phyloP scores from a whole-genome alignment of 1,140 invertebrate species.

The Phortica variegata region DNA sequence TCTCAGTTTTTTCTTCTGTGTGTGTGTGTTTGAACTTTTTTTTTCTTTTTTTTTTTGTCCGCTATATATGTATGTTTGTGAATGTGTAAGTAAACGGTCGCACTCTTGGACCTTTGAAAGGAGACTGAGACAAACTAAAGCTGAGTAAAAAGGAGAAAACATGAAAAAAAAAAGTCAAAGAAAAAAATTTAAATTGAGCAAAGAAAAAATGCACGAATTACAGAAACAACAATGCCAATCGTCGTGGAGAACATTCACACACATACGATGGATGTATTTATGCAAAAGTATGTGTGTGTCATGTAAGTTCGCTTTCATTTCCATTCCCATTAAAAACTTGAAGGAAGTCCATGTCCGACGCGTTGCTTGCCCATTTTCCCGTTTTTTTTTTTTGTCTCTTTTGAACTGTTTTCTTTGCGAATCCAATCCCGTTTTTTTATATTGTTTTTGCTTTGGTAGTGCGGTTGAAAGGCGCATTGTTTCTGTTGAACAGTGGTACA shows the following conservation, averaged over 20 bases:
- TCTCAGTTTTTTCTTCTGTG: constrained; percentile 40
- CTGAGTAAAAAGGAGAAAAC: constrained; percentile 33
- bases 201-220: constrained; percentile 47
- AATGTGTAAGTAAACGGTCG: constrained; percentile 28
- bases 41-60: neutral
- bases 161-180: constrained; percentile 41
- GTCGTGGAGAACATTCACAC: too few species aligned
- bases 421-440: neutral
- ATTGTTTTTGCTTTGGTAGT: constrained; percentile 14
- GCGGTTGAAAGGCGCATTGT: constrained; percentile 39
- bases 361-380: constrained; percentile 46
- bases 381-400: constrained; percentile 31
- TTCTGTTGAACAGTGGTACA: constrained; percentile 40
- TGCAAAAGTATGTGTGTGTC: constrained; percentile 18
- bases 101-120: constrained; percentile 52
- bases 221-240: too few species aligned
- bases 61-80: constrained; percentile 15
- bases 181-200: constrained; percentile 46
- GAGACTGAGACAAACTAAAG: constrained; percentile 27
- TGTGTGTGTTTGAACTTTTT: constrained; percentile 12
- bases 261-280: constrained; percentile 12
- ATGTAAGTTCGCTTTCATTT: too few species aligned
- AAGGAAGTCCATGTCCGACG: constrained; percentile 36
- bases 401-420: constrained; percentile 13
- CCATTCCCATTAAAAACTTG: too few species aligned